These are phyloP conservation scores for Malurus melanocephalus DNA, from an alignment of 2,113 vertebrate species.

Conservation along the genomic window DNA sequence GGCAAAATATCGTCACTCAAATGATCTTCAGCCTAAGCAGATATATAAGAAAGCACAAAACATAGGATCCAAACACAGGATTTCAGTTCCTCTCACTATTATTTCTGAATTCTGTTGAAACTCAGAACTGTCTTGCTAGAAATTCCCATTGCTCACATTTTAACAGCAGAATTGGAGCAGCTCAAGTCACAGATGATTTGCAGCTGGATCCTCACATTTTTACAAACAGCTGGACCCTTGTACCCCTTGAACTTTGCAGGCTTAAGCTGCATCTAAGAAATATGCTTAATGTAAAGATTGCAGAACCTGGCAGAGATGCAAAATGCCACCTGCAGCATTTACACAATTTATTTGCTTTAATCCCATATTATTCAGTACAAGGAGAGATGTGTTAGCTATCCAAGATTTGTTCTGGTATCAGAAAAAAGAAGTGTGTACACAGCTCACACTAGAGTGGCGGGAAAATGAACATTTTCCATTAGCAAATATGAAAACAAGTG, in stretches of 20 bases:
- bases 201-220: neutral
- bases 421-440: neutral
- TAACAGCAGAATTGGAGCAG: neutral
- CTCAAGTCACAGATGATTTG: neutral
- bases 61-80: neutral
- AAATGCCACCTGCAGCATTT: constrained; percentile 27
- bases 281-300: neutral
- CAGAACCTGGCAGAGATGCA: neutral
- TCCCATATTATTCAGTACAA: neutral
- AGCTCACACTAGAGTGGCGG: neutral
- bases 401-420: neutral
- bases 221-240: neutral
- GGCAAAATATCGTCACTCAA: neutral
- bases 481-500: neutral
- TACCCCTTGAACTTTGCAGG: neutral
- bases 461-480: neutral
- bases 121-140: neutral
- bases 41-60: neutral
- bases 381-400: neutral
- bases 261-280: neutral
- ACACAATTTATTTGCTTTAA: neutral
- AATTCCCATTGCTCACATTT: neutral
- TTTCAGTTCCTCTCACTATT: neutral
- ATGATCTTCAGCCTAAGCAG: neutral
- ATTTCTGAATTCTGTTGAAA: neutral